Evolutionary conservation across 2,797 vertebrate genomes (phyloP).

Genomic region (Sebastes ruberrimus): DNA sequence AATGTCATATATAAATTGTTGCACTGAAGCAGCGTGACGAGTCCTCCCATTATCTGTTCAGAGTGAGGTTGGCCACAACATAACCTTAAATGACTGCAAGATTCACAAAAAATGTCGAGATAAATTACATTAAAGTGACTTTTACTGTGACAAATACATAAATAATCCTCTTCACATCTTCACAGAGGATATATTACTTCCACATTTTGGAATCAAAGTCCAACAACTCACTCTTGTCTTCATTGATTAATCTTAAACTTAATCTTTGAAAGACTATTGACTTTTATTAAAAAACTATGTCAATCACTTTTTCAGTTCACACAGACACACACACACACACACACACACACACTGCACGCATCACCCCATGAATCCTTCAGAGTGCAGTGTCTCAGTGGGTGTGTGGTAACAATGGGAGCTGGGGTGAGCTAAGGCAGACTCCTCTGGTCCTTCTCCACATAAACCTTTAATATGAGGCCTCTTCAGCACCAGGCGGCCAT

Average conservation of each 20-base stretch:
- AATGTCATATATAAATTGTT: background rate
- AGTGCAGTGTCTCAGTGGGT: constrained; percentile 67
- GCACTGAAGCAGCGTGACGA: background rate
- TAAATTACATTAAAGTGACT: background rate
- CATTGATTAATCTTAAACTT: background rate
- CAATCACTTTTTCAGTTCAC: background rate
- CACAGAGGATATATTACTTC: background rate
- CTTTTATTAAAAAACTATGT: background rate
- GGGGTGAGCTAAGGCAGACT: constrained; percentile 76
- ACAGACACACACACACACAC: too few relatives aligned
- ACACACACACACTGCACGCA: constrained; percentile 1
- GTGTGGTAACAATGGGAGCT: constrained; percentile 82
- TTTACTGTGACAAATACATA: constrained; percentile 1
- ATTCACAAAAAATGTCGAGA: background rate
- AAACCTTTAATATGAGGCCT: constrained; percentile 88
- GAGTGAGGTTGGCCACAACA: background rate
- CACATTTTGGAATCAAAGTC: background rate
- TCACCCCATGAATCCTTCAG: constrained; percentile 43
- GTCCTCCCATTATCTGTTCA: background rate
- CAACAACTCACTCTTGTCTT: background rate
- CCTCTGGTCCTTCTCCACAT: constrained; percentile 82
- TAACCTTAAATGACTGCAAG: background rate
- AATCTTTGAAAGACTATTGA: background rate
- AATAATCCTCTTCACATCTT: background rate
- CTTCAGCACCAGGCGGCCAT: constrained; percentile 81